These are phyloP conservation scores for Meleagris gallopavo DNA, from an alignment of 2,113 vertebrate species.

Conservation along the genomic window DNA sequence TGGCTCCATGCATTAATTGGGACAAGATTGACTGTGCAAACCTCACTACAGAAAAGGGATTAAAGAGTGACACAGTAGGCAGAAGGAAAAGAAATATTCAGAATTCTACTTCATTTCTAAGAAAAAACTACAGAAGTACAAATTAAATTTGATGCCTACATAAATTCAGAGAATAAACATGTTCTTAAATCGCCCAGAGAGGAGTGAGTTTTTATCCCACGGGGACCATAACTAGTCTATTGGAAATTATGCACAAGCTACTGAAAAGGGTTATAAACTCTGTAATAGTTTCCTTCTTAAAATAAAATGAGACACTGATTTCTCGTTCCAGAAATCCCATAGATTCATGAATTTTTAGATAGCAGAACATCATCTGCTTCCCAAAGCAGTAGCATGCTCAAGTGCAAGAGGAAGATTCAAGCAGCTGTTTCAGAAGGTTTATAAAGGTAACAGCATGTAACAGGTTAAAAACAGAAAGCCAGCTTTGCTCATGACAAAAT, in stretches of 20 bases:
- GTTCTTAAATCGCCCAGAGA: not conserved
- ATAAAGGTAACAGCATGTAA: not conserved
- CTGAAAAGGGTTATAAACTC: not conserved
- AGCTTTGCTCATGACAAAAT: not conserved
- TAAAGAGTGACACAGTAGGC: not conserved
- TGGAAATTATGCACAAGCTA: not conserved
- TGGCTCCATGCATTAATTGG: conserved; percentile 8
- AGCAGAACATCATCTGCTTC: not conserved
- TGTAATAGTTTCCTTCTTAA: not conserved
- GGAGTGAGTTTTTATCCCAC: not conserved
- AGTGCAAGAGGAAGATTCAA: not conserved
- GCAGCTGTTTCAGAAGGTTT: not conserved
- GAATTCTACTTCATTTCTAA: conserved; percentile 4
- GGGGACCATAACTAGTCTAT: not conserved
- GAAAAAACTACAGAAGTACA: not conserved
- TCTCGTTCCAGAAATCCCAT: not conserved
- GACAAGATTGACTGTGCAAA: not conserved
- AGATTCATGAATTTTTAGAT: not conserved
- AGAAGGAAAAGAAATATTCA: not conserved
- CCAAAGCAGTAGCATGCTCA: not conserved
- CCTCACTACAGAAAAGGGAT: not conserved
- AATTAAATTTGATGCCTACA: not conserved
- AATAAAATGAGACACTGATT: not conserved
- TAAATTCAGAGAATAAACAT: not conserved
- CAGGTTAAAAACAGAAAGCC: not conserved